Base-by-base conservation (phyloP, 2,888 invertebrate genomes). In the Syrphus vitripennis region DNA sequence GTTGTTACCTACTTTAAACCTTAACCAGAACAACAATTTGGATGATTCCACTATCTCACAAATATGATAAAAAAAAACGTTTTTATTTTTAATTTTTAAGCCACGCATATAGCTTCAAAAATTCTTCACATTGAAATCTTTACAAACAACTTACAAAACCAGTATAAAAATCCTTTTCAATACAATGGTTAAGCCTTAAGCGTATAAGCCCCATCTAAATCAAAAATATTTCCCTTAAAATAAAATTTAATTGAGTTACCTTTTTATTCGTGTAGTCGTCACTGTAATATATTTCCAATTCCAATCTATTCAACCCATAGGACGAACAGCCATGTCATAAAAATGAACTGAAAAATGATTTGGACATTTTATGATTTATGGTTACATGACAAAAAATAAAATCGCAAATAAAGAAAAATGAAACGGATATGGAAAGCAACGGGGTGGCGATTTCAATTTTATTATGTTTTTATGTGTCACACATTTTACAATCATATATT, bases 191-290 rank as follows among this genome's bases (percentile, higher is more conserved):
- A 12, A 34, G 19, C 34, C 12, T 88, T 79, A 79, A 81, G 2
- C 21, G n/a, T n/a, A n/a, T n/a, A 12, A 14, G 19, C 0, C 21
- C n/a, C n/a, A n/a, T 34, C n/a, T 59, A 37, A 21, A 21, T 29
- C n/a, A 81, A 57, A 14, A 19, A 31, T 40, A 21, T 61, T 61
- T 24, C 12, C 37, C 87, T 87, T 83, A 88, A 77, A 71, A 84
- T 65, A 45, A 19, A 65, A 24, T 45, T 31, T 14, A 45, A 65
- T 65, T 65, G 24, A 34, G 34, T 69, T 37, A 50, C 21, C 48
- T 31, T 31, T 48, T 19, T 31, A 16, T 55, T 55, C 16, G 0
- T 3, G 21, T 21, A 0, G 14, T 29, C 29, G 2, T 29, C 10
- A 31, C 29, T 29, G 16, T 31, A n/a, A n/a, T n/a, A 19, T 29